Percentiles rank a stretch among this genome's conserved stretches.
phyloP scores from a whole-genome alignment of 30 jellyfish, hydroid and myxozoan species.

The Nemopilema nomurai region DNA sequence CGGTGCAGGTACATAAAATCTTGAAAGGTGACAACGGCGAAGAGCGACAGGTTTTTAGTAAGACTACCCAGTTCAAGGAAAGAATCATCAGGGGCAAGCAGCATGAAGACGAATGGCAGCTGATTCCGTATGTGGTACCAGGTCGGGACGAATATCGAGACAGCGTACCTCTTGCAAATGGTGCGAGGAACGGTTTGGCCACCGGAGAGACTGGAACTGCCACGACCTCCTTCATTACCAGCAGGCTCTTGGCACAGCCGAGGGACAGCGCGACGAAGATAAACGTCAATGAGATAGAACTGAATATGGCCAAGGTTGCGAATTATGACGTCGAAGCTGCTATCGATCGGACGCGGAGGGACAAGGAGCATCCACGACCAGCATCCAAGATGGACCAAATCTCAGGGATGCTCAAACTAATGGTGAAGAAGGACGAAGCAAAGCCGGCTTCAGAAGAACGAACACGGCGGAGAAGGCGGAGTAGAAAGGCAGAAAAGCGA shows the following conservation, averaged over 20 bases:
- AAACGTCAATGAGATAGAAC: slow-evolving; percentile 19
- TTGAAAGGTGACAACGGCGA: background rate
- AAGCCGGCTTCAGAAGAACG: background rate
- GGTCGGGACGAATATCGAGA: background rate
- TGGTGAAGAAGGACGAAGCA: background rate
- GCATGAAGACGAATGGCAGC: slow-evolving; percentile 6
- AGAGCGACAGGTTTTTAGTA: background rate
- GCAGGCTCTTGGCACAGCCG: background rate
- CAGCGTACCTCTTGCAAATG: background rate
- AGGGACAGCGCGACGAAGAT: background rate
- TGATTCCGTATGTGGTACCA: slow-evolving; percentile 22
- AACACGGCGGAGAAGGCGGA: background rate
- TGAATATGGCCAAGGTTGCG: slow-evolving; percentile 5
- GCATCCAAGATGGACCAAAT: background rate
- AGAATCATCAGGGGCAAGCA: background rate
- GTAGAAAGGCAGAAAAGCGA: background rate
- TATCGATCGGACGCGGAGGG: background rate
- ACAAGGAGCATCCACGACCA: background rate
- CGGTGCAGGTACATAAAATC: slow-evolving; percentile 2
- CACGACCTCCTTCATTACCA: background rate
- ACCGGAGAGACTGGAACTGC: background rate
- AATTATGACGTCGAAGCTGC: background rate
- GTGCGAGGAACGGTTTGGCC: background rate
- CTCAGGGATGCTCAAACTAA: background rate
- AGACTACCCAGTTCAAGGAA: background rate